Evolutionary conservation across 2,888 invertebrate genomes (phyloP), one percentile per base, ranked within the genome.

Genomic region (Busseola fusca): DNA sequence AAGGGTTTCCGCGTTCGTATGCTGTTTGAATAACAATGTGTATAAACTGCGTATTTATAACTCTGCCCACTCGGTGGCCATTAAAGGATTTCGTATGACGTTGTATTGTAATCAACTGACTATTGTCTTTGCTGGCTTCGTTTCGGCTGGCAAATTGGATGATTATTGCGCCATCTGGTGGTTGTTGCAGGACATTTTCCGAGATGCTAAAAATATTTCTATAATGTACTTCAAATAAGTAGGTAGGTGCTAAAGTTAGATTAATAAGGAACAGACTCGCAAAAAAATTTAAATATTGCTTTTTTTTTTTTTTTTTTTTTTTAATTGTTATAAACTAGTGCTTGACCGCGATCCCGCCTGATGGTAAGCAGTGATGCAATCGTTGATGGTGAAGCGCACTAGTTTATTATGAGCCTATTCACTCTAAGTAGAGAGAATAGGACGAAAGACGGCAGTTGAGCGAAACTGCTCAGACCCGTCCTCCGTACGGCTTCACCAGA

Each of bases 11-110:
- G 69, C 56, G 78, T 78, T 54, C 30, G 72, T 64, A 67, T 58
- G 81, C 64, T 69, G 34, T 60, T 72, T 78, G 82, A 81, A 78
- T 77, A 68, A 72, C 37, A 77, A 72, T 79, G 34, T 48, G 37
- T 80, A 67, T 63, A 10, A 58, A 69, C 40, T 75, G 76, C 56
- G 68, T 68, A 74, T 60, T 74, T 64, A 64, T 62, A 56, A 30
- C 25, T 30, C 62, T 45, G 34, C 42, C 80, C 59, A 67, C 80
- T 67, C 59, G 45, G 34, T 72, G 56, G 60, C 59, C 58, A 62
- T 37, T 78, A 58, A 77, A 54, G 72, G 62, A 78, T 74, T 63
- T 42, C 30, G 52, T 74, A 37, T 59, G 63, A 27, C 34, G n/a
- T 76, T 60, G 42, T 37, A 59, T 30, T 72, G 63, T 71, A 54